Evolutionary conservation across 1,140 invertebrate genomes (phyloP).

Genomic region (Belonocnema kinseyi): DNA sequence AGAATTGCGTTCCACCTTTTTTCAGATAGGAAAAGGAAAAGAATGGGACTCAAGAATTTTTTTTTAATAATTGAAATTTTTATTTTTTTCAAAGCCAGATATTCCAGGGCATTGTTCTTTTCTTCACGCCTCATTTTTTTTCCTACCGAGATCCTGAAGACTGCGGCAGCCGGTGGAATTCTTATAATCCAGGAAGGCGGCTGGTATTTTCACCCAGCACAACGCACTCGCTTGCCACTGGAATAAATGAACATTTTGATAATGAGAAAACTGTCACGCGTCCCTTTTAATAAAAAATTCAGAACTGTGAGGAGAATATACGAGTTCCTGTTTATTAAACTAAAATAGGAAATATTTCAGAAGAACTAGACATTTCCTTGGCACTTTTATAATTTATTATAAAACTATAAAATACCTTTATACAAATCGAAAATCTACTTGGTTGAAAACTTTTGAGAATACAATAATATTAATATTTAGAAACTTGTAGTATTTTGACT

Average conservation of each 20-base stretch:
- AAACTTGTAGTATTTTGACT: background rate
- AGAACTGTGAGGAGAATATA: background rate
- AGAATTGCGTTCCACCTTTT: too few species aligned
- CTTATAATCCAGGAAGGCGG: conserved; percentile 55
- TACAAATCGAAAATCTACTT: too few species aligned
- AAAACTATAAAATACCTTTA: too few species aligned
- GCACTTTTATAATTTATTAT: too few species aligned
- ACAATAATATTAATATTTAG: background rate
- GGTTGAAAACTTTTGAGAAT: background rate
- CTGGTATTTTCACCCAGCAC: conserved; percentile 53
- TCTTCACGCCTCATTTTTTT: background rate
- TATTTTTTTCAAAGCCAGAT: too few species aligned
- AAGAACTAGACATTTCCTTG: background rate
- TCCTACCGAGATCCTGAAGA: conserved; percentile 40
- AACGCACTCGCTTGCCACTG: conserved; percentile 48
- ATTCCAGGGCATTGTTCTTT: background rate
- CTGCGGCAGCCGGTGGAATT: conserved; percentile 53
- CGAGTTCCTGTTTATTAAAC: background rate
- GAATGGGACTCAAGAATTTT: too few species aligned
- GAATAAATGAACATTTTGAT: conserved; percentile 53
- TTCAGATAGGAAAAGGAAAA: too few species aligned
- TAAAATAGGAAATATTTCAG: background rate
- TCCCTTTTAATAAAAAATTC: conserved; percentile 10
- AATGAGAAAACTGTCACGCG: conserved; percentile 53
- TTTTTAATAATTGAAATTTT: too few species aligned